Evolutionary conservation across 2,113 vertebrate species (phyloP), one percentile per base, ranked within the genome.

Genomic region (Emydocephalus ijimae): DNA sequence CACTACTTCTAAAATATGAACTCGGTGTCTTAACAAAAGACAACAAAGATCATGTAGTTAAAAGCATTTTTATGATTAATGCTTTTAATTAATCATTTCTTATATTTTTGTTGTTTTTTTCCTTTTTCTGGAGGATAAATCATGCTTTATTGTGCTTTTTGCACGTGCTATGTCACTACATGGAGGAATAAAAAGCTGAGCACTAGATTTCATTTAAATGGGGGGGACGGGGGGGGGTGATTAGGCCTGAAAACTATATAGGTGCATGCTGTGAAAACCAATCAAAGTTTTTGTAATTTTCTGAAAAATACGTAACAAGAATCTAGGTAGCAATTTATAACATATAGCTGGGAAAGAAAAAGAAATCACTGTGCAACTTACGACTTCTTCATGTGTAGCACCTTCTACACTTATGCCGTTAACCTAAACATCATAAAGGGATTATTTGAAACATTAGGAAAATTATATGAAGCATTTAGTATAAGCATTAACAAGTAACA

Each of bases 361-460:
- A 85, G 34, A 88, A 6, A 91, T 95, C 94, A 29, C 14, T 90
- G 54, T 89, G 91, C 81, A 57, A 99, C 99, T 99, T 96, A 99
- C 99, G 97, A 99, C 99, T 98, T 99, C 98, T 97, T 99, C 98
- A 55, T 99, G 99, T 69, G 98, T 98, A 91, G 98, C 98, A 55
- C 94, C 98, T 97, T 98, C 98, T 93, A 99, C 98, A 85, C 98
- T 98, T 95, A 99, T 99, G 95, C 99, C 98, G 94, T 99, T 99
- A 95, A 99, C 98, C 99, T 99, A 96, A 95, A 94, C 85, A 96
- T 0, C 0, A 96, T 45, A 96, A 59, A 96, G 96, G 85, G 94
- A 89, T 95, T 0, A 96, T 94, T 95, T 92, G 64, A 26, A 95
- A n/a, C 0, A 1, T 1, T 54, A 91, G 86, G 56, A 23, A 74